Base-by-base conservation (phyloP, 2,113 vertebrate species). In the Channa argus region DNA sequence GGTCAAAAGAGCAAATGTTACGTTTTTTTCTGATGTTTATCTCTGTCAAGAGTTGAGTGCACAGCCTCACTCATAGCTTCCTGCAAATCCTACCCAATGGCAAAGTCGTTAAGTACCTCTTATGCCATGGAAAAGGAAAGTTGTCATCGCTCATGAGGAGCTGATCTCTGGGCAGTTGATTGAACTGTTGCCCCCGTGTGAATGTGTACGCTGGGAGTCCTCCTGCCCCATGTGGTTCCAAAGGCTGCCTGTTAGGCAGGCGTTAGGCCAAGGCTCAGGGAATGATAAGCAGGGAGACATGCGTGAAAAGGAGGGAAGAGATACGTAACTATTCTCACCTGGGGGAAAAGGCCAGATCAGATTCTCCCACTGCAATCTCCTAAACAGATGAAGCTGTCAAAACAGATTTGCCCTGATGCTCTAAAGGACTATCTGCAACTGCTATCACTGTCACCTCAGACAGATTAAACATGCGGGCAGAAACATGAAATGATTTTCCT, bases 211-310 rank as follows among this genome's bases (percentile, higher is more conserved):
- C 12, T 13, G 15, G 8, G 12, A 34, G 3, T 38, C 54, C n/a
- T 37, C 46, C 41, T 37, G 37, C n/a, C 63, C 53, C 11, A 49
- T 58, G 33, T 61, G 56, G 73, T 74, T 63, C 77, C 68, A 49
- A 9, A 39, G 67, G 54, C 41, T 52, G 46, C 58, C 63, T 75
- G 83, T 84, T 59, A 61, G 73, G 71, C 74, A 77, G 81, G 82
- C 75, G 34, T 71, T 69, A 67, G 75, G 69, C 81, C 75, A 63
- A 71, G 72, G 71, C 74, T 64, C 0, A 3, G 56, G 63, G 15
- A 60, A 63, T 59, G 89, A 92, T 93, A 92, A 91, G 77, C 13
- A n/a, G 53, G 76, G 90, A 91, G 91, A 90, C 90, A 87, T 93
- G 92, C 90, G 59, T 94, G 91, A 93, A 92, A 85, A 85, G 75